Evolutionary conservation across 2,797 vertebrate species (phyloP).

Genomic region (Rhodeus uyekii): DNA sequence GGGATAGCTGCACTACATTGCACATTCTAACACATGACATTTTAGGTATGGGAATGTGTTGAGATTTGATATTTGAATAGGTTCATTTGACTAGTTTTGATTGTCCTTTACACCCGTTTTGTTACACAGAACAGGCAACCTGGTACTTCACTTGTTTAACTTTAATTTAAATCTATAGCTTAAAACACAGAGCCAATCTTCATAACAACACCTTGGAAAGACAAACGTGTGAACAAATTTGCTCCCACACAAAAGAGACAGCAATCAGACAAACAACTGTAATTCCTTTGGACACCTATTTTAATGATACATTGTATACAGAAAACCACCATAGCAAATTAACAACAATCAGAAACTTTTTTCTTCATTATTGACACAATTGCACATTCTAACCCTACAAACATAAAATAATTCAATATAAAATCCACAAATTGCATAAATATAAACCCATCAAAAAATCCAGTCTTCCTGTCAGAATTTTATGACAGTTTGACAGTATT

Average conservation of each 20-base stretch:
- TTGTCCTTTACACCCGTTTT: no score
- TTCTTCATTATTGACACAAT: background rate
- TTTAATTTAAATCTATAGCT: background rate
- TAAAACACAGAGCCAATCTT: background rate
- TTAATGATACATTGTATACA: background rate
- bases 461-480: background rate
- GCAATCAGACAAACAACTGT: background rate
- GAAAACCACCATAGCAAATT: background rate
- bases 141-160: no score
- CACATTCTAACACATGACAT: no score
- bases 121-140: no score
- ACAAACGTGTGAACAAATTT: background rate
- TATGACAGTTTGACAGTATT: background rate
- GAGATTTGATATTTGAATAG: no score
- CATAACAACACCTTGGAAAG: background rate
- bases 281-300: background rate
- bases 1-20: no score
- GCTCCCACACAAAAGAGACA: background rate
- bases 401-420: background rate
- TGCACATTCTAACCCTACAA: background rate
- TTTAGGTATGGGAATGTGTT: no score
- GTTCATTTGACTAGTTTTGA: no score
- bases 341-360: background rate
- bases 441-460: slow-evolving; percentile 9
- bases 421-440: background rate